Percentiles rank a stretch among this genome's conserved stretches.
Conservation (phyloP, 2,888 invertebrate species). For the Smittia aterrima region DNA sequence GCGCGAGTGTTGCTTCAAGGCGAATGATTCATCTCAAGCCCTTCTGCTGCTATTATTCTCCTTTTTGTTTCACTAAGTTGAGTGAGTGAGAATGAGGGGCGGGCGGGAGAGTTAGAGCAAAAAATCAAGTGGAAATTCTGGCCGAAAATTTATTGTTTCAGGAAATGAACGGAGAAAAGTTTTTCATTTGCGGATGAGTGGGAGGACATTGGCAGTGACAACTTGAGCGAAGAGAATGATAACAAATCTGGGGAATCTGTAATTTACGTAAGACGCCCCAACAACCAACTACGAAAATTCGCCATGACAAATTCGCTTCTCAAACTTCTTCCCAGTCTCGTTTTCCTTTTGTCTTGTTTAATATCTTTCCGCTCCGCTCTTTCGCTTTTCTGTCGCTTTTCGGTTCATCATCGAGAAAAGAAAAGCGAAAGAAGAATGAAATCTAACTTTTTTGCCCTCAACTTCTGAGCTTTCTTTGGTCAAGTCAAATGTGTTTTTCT, state of each 20-base stretch:
- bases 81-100: neutral
- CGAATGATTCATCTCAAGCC: no score
- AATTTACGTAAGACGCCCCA: neutral
- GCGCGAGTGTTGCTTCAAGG: no score
- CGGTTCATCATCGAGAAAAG: constrained; percentile 18
- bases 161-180: constrained; percentile 15
- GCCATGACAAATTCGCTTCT: constrained; percentile 10
- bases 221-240: neutral
- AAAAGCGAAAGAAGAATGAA: no score
- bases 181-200: constrained; percentile 12
- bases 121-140: constrained; percentile 18
- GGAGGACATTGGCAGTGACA: neutral
- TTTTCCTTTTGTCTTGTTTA: constrained; percentile 12
- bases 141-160: constrained; percentile 25
- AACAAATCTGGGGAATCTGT: neutral
- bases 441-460: neutral
- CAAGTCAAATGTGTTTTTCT: constrained; percentile 18
- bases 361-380: constrained; percentile 14
- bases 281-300: neutral
- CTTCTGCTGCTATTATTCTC: neutral
- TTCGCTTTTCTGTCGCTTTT: neutral
- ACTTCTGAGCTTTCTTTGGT: constrained; percentile 5
- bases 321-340: neutral
- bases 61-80: neutral
- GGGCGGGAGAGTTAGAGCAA: neutral